Conservation (phyloP, 2,888 invertebrate species). For the Apotomis turbidana region DNA sequence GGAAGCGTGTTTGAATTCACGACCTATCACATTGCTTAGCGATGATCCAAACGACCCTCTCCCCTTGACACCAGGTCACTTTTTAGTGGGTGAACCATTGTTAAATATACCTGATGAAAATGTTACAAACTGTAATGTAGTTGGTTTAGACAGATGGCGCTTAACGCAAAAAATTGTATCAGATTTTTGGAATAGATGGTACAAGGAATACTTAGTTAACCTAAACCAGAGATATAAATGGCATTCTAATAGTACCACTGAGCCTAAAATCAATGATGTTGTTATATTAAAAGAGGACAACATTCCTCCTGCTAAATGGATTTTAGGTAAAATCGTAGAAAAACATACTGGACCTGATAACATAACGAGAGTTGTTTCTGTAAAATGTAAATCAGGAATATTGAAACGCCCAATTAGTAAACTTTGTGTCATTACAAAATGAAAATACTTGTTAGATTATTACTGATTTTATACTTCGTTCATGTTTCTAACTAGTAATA, state of each 20-base stretch:
- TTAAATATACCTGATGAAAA: constrained; percentile 5
- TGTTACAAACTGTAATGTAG: neutral
- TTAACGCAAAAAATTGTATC: constrained; percentile 25
- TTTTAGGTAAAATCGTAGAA: constrained; percentile 40
- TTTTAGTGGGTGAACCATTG: constrained; percentile 9
- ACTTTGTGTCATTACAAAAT: constrained; percentile 13
- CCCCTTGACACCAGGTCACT: constrained; percentile 14
- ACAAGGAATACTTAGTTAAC: constrained; percentile 15
- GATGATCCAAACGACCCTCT: too few relatives aligned
- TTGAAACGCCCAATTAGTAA: constrained; percentile 22
- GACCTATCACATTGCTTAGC: too few relatives aligned
- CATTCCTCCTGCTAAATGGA: constrained; percentile 41
- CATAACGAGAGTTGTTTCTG: constrained; percentile 40
- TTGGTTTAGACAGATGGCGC: constrained; percentile 22
- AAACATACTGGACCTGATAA: constrained; percentile 40
- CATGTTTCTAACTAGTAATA: neutral
- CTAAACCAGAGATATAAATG: constrained; percentile 34
- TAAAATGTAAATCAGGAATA: constrained; percentile 18
- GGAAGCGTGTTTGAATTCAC: constrained; percentile 15
- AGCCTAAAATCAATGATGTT: constrained; percentile 26
- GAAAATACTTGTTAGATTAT: neutral
- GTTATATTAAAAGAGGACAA: constrained; percentile 41
- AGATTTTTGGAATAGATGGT: constrained; percentile 28
- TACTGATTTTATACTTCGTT: neutral
- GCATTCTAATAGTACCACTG: constrained; percentile 19